phyloP scores from a whole-genome alignment of 2,113 vertebrate species.

The Plecturocebus donacophilus region DNA sequence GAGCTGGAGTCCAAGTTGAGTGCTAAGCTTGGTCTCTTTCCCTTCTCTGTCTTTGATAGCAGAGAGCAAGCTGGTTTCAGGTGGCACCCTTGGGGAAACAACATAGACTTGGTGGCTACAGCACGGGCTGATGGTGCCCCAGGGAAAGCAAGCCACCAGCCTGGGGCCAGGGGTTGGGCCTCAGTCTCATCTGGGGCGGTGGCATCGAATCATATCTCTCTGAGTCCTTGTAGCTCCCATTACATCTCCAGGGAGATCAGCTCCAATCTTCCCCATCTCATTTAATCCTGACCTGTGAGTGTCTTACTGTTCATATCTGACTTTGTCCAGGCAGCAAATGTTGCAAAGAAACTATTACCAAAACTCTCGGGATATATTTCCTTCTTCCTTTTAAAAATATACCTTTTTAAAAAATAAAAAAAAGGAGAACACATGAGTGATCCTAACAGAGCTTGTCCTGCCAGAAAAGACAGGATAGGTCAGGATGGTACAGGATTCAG shows the following conservation, averaged over 20 bases:
- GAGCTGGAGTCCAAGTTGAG: not conserved
- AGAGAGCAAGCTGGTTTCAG: not conserved
- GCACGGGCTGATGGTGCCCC: not conserved
- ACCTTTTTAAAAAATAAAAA: not conserved
- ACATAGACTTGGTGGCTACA: not conserved
- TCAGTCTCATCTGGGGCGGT: not conserved
- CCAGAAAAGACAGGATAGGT: constrained; percentile 24
- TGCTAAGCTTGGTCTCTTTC: not conserved
- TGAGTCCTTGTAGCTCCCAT: not conserved
- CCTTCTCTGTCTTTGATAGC: not conserved
- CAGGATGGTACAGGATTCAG: constrained; percentile 37
- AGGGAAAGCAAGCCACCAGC: not conserved
- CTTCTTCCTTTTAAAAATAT: not conserved
- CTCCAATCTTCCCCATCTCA: not conserved
- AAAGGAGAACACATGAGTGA: not conserved
- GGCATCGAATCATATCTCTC: not conserved
- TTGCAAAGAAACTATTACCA: not conserved
- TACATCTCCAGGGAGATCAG: not conserved
- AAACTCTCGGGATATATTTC: not conserved
- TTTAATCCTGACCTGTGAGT: not conserved
- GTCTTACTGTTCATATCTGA: not conserved
- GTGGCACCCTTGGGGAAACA: not conserved
- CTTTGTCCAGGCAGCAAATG: not conserved
- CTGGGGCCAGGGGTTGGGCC: not conserved
- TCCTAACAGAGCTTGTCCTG: not conserved